Evolutionary conservation across 92 coral and sea anemone species (phyloP).

Genomic region (Hydrozoanthus gracilis): DNA sequence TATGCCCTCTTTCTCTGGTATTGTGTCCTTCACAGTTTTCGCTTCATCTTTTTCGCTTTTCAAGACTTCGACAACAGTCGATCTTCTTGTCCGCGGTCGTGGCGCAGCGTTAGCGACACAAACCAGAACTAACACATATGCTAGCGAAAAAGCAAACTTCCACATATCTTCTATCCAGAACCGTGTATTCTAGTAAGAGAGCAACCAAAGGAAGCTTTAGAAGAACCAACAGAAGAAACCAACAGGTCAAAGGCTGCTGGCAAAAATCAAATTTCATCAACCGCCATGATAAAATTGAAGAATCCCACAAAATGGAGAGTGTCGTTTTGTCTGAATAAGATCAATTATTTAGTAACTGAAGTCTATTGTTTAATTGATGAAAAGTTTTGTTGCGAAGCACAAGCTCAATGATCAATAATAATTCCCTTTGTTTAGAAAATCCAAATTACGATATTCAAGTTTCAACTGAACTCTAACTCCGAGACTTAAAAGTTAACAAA

Average conservation of each 20-base stretch:
- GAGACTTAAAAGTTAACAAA: not conserved
- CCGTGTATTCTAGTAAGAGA: constrained; percentile 12
- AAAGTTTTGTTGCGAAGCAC: constrained; percentile 16
- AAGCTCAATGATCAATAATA: constrained; percentile 24
- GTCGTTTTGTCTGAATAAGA: not conserved
- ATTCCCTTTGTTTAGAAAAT: constrained; percentile 17
- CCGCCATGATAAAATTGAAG: constrained; percentile 20
- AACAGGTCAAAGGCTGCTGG: constrained; percentile 23
- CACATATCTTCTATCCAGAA: constrained; percentile 19
- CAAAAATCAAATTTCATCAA: constrained; percentile 15
- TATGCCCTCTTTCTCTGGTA: constrained; percentile 29
- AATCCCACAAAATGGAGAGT: not conserved
- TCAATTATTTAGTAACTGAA: constrained; percentile 31
- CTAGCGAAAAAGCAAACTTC: not conserved
- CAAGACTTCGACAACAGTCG: constrained; percentile 12
- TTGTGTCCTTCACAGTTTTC: not conserved
- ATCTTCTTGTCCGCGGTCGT: constrained; percentile 29
- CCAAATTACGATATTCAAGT: not conserved
- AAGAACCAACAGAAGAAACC: not conserved
- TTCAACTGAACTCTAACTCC: not conserved
- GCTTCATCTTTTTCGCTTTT: not conserved
- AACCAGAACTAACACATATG: constrained; percentile 15
- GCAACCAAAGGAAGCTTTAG: not conserved
- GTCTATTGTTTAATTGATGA: constrained; percentile 36
- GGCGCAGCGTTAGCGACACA: constrained; percentile 20